Evolutionary conservation across 2,113 vertebrate genomes (phyloP), one percentile per base, ranked within the genome.

Genomic region (Bujurquina vittata): DNA sequence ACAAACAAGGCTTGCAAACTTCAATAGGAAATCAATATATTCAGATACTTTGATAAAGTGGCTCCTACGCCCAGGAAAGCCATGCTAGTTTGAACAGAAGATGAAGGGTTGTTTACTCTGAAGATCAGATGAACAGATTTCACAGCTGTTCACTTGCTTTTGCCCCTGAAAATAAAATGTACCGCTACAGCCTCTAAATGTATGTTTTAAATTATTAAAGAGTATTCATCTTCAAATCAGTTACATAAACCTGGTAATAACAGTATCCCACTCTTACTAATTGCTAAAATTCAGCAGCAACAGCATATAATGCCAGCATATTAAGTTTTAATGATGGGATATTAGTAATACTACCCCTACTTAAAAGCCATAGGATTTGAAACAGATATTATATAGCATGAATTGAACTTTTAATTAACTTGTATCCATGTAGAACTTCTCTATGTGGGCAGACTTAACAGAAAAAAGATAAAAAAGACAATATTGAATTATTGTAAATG

Each of bases 401-500:
- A 52, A 52, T 18, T 18, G 5, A 17, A 18, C 15, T 15, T 46
- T 46, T 5, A 46, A 46, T 46, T 46, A 46, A 46, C 43, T 5
- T 46, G 14, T 15, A 46, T 15, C 43, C 7, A 15, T 52, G 49
- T 52, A 6, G 5, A 17, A 17, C 6, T 2, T 12, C 55, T 23
- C 22, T 10, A 7, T 10, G 23, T 59, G 15, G 17, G 20, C 2
- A 1, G 15, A 72, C 18, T 46, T 22, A 11, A 65, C 1, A 29
- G 43, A 63, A 77, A 7, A 85, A 81, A 86, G n/a, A n/a, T n/a
- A 87, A 8, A 86, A 83, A 86, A 81, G 22, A 83, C 78, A 80
- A 52, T 33, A 26, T 33, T 54, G 69, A 5, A 3, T 4, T 79
- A 55, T 23, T 29, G 22, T 63, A 84, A 87, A 92, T 96, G 95